Conservation (phyloP, 1,140 invertebrate genomes). For the Bombus superbus region DNA sequence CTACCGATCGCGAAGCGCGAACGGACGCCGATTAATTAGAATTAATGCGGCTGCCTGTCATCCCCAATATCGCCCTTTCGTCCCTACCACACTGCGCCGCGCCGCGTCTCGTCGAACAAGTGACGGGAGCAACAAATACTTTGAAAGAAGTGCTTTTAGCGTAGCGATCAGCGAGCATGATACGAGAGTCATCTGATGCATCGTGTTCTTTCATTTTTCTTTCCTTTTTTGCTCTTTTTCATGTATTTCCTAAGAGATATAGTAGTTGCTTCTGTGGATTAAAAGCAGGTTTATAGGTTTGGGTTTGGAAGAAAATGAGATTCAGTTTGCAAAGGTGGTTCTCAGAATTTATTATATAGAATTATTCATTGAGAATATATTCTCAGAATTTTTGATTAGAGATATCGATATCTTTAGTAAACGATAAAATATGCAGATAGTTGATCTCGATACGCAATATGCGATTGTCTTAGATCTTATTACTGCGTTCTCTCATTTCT, state of each 20-base stretch:
- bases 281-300: not conserved
- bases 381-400: too few species aligned
- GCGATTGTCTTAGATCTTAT: too few species aligned
- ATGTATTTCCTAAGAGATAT: not conserved
- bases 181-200: not conserved
- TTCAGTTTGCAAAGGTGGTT: too few species aligned
- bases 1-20: slow-evolving; percentile 46
- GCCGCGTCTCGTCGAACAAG: not conserved
- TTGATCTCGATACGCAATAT: too few species aligned
- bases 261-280: not conserved
- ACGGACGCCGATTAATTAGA: slow-evolving; percentile 70
- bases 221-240: not conserved
- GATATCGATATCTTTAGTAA: too few species aligned
- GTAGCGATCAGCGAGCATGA: not conserved
- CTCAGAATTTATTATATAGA: too few species aligned
- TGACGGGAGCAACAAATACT: slow-evolving; percentile 3
- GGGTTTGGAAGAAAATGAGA: too few species aligned
- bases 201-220: not conserved
- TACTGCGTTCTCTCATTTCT: too few species aligned
- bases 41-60: slow-evolving; percentile 72
- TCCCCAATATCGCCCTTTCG: slow-evolving; percentile 38
- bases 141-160: slow-evolving; percentile 1
- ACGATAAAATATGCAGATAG: too few species aligned
- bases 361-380: too few species aligned
- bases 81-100: not conserved